Evolutionary conservation across 2,888 invertebrate genomes (phyloP).

Genomic region (Byasa hedistus): DNA sequence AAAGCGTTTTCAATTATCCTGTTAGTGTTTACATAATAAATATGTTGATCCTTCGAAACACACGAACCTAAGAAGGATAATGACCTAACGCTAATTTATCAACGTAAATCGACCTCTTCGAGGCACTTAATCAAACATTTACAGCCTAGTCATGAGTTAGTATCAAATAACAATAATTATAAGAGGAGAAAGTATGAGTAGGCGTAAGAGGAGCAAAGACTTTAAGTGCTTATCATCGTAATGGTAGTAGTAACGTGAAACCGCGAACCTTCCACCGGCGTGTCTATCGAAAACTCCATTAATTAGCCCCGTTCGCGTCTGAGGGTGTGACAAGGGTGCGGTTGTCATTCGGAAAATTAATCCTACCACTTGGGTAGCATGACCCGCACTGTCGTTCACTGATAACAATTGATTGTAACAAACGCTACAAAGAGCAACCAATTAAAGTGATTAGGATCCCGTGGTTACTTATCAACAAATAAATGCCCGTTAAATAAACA

Average conservation of each 20-base stretch:
- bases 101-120: constrained; percentile 38
- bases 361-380: constrained; percentile 64
- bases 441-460: constrained; percentile 71
- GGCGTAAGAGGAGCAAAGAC: constrained; percentile 34
- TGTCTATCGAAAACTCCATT: constrained; percentile 72
- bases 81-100: constrained; percentile 42
- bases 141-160: constrained; percentile 47
- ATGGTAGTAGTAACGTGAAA: constrained; percentile 67
- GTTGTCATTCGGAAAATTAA: constrained; percentile 75
- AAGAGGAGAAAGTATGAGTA: constrained; percentile 50
- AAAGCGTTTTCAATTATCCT: neutral
- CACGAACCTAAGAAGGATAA: constrained; percentile 35
- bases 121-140: constrained; percentile 52
- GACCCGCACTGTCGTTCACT: constrained; percentile 47
- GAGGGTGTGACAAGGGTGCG: constrained; percentile 70
- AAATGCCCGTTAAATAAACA: constrained; percentile 55
- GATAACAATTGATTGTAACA: constrained; percentile 67
- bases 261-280: constrained; percentile 41
- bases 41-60: neutral
- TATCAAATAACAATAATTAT: constrained; percentile 53
- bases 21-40: neutral
- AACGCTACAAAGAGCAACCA: constrained; percentile 53
- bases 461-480: constrained; percentile 59
- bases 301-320: constrained; percentile 61
- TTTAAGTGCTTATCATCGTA: constrained; percentile 55